These are phyloP conservation scores for Vireo griseus DNA, from an alignment of 2,797 vertebrate genomes.

Conservation along the genomic window DNA sequence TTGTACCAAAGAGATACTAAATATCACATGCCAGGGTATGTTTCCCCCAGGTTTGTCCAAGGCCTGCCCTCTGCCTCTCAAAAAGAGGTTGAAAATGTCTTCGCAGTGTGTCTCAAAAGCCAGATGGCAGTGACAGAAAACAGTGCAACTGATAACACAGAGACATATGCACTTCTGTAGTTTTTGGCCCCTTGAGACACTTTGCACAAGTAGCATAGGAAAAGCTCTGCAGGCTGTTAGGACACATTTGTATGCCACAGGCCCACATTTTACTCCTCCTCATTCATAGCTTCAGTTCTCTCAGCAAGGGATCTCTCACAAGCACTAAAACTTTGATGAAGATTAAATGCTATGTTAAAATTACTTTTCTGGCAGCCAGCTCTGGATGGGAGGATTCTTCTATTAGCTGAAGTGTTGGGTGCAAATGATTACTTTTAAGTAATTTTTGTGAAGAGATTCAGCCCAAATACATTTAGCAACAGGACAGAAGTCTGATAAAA, in stretches of 20 bases:
- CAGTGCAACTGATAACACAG: fast-evolving
- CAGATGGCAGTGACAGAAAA: background rate
- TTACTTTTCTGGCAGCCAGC: background rate
- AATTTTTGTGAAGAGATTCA: background rate
- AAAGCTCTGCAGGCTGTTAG: background rate
- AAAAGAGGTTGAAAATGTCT: background rate
- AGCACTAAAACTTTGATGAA: background rate
- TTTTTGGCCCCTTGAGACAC: background rate
- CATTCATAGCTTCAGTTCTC: background rate
- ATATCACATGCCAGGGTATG: fast-evolving
- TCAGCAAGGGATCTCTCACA: background rate
- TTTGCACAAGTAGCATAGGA: background rate
- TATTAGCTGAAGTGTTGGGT: background rate
- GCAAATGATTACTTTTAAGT: background rate
- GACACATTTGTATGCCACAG: background rate
- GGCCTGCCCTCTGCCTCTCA: background rate
- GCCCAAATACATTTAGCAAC: background rate
- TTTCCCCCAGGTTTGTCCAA: background rate
- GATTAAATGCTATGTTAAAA: background rate
- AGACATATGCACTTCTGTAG: background rate
- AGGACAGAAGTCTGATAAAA: background rate
- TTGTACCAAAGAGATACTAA: background rate
- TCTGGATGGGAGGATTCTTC: background rate
- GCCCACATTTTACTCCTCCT: background rate
- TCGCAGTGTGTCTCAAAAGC: background rate